These are phyloP conservation scores for Cryptotermes secundus DNA, from an alignment of 1,140 invertebrate species.

Conservation along the genomic window DNA sequence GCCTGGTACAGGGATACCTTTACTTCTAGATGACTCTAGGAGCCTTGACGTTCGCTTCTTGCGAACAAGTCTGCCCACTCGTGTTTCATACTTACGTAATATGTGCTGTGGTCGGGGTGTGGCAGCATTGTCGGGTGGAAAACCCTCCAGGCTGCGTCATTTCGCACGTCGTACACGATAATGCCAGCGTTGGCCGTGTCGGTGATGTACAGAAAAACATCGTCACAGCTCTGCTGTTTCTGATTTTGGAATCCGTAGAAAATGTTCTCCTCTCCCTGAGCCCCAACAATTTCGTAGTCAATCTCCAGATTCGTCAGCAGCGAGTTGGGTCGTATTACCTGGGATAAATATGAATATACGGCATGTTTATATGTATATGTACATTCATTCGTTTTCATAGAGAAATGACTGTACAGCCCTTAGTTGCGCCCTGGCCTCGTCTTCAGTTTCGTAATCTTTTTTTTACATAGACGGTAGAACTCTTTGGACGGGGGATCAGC, in stretches of 20 bases:
- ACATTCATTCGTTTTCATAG: no score
- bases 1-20: no score
- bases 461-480: no score
- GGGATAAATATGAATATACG: neutral
- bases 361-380: no score
- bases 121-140: conserved; percentile 78
- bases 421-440: no score
- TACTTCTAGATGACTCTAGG: no score
- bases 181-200: conserved; percentile 76
- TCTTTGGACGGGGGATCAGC: no score
- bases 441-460: no score
- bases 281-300: conserved; percentile 54
- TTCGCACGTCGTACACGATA: conserved; percentile 68
- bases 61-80: no score
- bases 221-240: conserved; percentile 56
- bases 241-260: neutral
- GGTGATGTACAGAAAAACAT: conserved; percentile 73
- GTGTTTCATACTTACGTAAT: conserved; percentile 46
- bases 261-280: conserved; percentile 42
- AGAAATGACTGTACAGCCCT: no score
- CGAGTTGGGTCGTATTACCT: conserved; percentile 56
- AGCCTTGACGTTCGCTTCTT: no score
- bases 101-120: conserved; percentile 71
- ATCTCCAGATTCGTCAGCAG: conserved; percentile 75
- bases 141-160: conserved; percentile 72